A percentile compares a stretch with the other conserved stretches of the same genome.
Evolutionary conservation across 2,113 vertebrate genomes (phyloP).

Genomic region (Chauna torquata): DNA sequence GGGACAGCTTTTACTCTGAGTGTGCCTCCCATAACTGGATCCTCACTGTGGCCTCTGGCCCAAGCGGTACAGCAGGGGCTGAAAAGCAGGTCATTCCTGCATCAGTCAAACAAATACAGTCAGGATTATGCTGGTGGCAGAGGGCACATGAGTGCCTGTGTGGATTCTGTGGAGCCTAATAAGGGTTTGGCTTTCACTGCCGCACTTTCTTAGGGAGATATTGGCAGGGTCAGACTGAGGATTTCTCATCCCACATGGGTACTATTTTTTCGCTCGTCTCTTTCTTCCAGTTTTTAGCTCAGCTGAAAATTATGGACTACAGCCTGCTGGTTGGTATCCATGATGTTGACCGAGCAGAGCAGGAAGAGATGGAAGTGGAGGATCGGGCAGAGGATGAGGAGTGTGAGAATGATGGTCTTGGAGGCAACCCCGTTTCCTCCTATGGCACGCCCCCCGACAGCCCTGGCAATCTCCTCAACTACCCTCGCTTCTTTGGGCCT

Average conservation of each 20-base stretch:
- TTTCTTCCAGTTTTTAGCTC: slow-evolving; percentile 86
- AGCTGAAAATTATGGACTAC: slow-evolving; percentile 98
- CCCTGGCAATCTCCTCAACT: slow-evolving; percentile 90
- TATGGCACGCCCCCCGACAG: slow-evolving; percentile 92
- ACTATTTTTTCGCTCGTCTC: not conserved
- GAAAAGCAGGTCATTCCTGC: not conserved
- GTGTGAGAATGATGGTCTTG: slow-evolving; percentile 87
- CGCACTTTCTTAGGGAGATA: not conserved
- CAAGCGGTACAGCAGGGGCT: not conserved
- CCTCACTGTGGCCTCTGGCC: not conserved
- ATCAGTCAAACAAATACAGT: not conserved
- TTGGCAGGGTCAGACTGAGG: not conserved
- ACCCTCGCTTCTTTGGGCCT: slow-evolving; percentile 90
- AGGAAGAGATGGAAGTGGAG: slow-evolving; percentile 96
- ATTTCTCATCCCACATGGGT: fast-evolving
- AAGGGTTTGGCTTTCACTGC: not conserved
- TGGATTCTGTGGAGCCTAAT: not conserved
- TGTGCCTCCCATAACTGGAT: not conserved
- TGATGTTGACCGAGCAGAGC: slow-evolving; percentile 92
- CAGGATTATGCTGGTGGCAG: not conserved
- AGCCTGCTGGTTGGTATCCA: slow-evolving; percentile 95
- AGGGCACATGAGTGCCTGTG: fast-evolving
- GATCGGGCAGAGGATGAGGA: slow-evolving; percentile 90
- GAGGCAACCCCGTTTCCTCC: slow-evolving; percentile 84
- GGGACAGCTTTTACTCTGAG: not conserved